phyloP scores from a whole-genome alignment of 2,888 invertebrate genomes.

The Acleris cristana region DNA sequence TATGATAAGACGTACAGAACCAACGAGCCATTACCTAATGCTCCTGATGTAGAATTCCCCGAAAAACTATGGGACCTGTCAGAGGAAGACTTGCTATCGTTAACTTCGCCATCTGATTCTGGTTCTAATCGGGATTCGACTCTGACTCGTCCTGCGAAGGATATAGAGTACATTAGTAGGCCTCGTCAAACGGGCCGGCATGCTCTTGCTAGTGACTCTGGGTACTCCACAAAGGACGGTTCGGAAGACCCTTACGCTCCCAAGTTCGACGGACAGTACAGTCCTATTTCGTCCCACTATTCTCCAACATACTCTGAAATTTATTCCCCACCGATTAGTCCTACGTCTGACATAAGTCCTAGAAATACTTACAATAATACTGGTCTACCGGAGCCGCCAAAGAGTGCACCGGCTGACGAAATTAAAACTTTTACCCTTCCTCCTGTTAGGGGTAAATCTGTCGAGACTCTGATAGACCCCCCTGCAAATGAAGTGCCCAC shows the following conservation, averaged over 20 bases:
- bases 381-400: conserved; percentile 71
- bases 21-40: conserved; percentile 90
- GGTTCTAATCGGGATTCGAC: conserved; percentile 84
- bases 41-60: conserved; percentile 91
- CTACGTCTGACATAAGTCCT: conserved; percentile 73
- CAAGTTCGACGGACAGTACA: conserved; percentile 70
- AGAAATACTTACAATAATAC: conserved; percentile 69
- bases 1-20: conserved; percentile 94
- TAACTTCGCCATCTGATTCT: conserved; percentile 83
- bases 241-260: conserved; percentile 74
- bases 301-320: conserved; percentile 81
- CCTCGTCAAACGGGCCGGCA: conserved; percentile 85
- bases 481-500: conserved; percentile 66
- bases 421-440: conserved; percentile 76
- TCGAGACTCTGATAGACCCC: conserved; percentile 76
- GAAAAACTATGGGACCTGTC: conserved; percentile 91
- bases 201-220: conserved; percentile 79
- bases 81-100: conserved; percentile 84
- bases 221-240: conserved; percentile 74
- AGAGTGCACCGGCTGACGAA: conserved; percentile 70
- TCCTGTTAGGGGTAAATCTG: conserved; percentile 70
- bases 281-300: conserved; percentile 75
- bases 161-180: conserved; percentile 84
- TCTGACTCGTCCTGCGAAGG: conserved; percentile 83
- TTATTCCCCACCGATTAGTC: conserved; percentile 78